Percentiles rank a stretch among this genome's conserved stretches.
These are phyloP conservation scores for Hydrocynus forskahlii DNA, from an alignment of 2,797 vertebrate species.

Conservation along the genomic window DNA sequence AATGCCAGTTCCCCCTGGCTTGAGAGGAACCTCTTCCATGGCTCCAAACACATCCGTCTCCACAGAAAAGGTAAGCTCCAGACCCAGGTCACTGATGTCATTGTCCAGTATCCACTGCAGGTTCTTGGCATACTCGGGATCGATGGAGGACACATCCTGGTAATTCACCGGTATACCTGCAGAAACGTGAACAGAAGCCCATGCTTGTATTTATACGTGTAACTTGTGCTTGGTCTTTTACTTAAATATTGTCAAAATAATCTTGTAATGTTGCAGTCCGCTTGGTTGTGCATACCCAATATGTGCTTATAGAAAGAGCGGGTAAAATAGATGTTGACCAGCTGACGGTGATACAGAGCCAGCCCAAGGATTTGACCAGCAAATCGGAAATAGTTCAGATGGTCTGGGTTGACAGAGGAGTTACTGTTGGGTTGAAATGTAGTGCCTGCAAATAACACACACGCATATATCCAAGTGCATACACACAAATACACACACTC, in stretches of 20 bases:
- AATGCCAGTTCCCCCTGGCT: conserved; percentile 90
- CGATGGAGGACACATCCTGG: conserved; percentile 97
- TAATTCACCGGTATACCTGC: conserved; percentile 98
- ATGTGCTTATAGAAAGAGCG: conserved; percentile 99
- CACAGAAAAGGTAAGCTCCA: conserved; percentile 97
- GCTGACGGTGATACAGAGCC: conserved; percentile 93
- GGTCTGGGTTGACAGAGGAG: conserved; percentile 97
- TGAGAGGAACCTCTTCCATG: conserved; percentile 96
- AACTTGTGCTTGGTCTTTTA: not conserved
- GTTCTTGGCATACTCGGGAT: conserved; percentile 98
- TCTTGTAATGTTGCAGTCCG: not conserved
- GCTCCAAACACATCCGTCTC: conserved; percentile 98
- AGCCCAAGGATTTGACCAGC: conserved; percentile 97
- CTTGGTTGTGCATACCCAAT: conserved; percentile 80
- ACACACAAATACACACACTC: not conserved
- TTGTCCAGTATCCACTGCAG: conserved; percentile 99
- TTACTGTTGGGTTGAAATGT: conserved; percentile 99
- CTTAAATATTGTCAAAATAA: not conserved
- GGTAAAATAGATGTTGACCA: conserved; percentile 99
- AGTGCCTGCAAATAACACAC: conserved; percentile 79
- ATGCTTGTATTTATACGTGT: too few relatives aligned
- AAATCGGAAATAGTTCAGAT: conserved; percentile 96
- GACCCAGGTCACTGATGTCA: conserved; percentile 95
- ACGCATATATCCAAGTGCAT: not conserved
- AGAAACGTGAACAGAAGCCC: not conserved